A percentile compares a stretch with the other conserved stretches of the same genome.
Conservation (phyloP, 2,797 vertebrate species). For the Sitta carolinensis region DNA sequence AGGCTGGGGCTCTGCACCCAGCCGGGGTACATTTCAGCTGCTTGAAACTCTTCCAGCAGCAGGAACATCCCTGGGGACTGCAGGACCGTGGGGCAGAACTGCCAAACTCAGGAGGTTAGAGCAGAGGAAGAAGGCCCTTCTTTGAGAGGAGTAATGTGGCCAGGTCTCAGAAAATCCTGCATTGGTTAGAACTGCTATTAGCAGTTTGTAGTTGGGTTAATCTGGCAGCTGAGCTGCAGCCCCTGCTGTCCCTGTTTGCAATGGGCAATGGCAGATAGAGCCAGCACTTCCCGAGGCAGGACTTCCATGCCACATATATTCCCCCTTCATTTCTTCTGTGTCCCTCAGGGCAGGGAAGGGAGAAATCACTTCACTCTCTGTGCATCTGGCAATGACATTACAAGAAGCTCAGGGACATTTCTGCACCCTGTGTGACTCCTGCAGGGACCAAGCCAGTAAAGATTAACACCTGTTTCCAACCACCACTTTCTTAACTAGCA, state of each 20-base stretch:
- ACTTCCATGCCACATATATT: not conserved
- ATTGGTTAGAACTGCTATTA: fast-evolving
- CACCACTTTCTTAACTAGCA: not conserved
- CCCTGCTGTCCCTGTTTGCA: not conserved
- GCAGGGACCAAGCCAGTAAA: not conserved
- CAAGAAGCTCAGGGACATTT: not conserved
- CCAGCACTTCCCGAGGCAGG: not conserved
- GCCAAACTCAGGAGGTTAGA: fast-evolving
- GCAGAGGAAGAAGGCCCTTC: not conserved
- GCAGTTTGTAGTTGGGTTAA: not conserved
- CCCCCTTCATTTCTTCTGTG: not conserved
- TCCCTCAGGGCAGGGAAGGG: not conserved
- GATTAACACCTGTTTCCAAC: conserved; percentile 50
- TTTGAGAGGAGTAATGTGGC: fast-evolving
- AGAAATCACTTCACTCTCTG: not conserved
- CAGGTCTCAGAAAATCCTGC: not conserved
- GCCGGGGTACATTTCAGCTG: not conserved
- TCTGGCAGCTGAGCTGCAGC: not conserved
- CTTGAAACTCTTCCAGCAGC: not conserved
- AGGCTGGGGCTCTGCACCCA: not conserved
- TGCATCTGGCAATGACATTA: not conserved
- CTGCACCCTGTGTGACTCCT: not conserved
- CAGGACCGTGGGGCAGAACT: fast-evolving
- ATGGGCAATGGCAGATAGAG: not conserved
- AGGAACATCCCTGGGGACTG: fast-evolving